These are phyloP conservation scores for Halictus quadricinctus DNA, from an alignment of 2,888 invertebrate species.

Conservation along the genomic window DNA sequence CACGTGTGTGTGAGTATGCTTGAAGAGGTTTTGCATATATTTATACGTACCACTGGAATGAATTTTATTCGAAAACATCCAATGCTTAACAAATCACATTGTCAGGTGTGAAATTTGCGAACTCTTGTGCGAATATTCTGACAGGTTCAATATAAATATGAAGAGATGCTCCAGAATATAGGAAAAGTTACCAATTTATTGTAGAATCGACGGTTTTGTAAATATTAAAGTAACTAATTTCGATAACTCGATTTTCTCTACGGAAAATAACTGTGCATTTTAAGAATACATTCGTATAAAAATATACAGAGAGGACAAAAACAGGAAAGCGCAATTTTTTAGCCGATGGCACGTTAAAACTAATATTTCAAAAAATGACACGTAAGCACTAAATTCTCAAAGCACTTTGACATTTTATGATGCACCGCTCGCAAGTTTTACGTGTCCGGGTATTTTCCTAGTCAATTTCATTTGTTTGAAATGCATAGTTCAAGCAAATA, in stretches of 20 bases:
- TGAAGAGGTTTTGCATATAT: no score
- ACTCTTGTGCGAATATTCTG: background rate
- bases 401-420: background rate
- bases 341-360: background rate
- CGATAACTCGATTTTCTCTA: background rate
- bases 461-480: background rate
- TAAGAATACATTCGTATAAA: background rate
- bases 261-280: background rate
- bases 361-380: background rate
- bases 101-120: no score
- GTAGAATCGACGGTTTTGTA: background rate
- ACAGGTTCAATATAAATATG: background rate
- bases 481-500: background rate
- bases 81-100: background rate
- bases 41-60: no score
- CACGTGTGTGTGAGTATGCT: no score
- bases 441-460: background rate
- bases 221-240: background rate
- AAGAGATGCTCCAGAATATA: background rate
- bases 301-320: background rate
- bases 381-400: background rate
- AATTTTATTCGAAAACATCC: background rate
- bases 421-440: background rate
- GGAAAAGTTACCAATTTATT: background rate
- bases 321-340: background rate